Conservation (phyloP, 2,888 invertebrate species). For the Salpingus planirostris region DNA sequence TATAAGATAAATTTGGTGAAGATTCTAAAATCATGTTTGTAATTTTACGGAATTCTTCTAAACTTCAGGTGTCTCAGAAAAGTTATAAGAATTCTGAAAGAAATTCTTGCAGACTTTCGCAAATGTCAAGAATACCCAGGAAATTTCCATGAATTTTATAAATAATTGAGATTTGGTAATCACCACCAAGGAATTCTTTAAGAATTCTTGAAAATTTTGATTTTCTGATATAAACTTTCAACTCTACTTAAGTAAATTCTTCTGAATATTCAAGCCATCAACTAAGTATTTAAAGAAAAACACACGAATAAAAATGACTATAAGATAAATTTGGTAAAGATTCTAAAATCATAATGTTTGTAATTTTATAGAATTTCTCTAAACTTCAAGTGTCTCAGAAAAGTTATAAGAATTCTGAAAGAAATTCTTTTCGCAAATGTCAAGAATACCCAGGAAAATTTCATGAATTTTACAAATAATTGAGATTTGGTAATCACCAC, state of each 20-base stretch:
- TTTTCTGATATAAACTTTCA: too few species aligned
- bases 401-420: not conserved
- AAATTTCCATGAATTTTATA: too few species aligned
- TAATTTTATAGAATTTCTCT: not conserved
- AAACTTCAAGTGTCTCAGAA: not conserved
- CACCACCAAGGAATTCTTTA: not conserved
- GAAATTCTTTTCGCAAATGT: not conserved
- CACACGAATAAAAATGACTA: not conserved
- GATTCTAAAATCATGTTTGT: not conserved
- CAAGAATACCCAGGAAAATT: not conserved
- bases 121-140: not conserved
- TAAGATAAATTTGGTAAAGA: not conserved
- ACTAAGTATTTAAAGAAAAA: too few species aligned
- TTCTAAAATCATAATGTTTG: not conserved
- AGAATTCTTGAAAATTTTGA: not conserved
- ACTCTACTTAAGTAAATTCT: too few species aligned
- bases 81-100: not conserved
- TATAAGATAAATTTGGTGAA: not conserved
- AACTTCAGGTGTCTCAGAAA: not conserved
- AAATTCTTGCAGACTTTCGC: not conserved
- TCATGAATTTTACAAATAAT: not conserved
- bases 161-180: too few species aligned
- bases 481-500: too few species aligned
- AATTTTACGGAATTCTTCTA: not conserved
- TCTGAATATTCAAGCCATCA: too few species aligned